Evolutionary conservation across 2,113 vertebrate genomes (phyloP).

Genomic region (Chelonoidis abingdonii): DNA sequence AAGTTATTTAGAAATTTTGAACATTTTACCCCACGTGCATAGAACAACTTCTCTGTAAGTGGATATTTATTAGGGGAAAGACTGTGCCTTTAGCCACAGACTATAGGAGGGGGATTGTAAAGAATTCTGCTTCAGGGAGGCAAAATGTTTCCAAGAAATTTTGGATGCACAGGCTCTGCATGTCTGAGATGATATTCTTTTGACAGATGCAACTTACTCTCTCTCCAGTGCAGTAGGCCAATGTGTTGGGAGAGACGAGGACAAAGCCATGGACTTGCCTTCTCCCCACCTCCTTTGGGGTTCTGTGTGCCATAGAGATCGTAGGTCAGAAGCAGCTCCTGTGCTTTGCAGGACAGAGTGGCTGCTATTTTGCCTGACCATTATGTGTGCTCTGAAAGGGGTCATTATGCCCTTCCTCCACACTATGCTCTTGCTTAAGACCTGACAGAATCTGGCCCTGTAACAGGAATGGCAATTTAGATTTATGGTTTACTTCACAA

Average conservation of each 20-base stretch:
- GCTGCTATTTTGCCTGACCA: background rate
- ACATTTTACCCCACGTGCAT: background rate
- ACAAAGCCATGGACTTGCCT: background rate
- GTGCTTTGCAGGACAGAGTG: background rate
- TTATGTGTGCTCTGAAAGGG: background rate
- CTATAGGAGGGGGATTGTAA: background rate
- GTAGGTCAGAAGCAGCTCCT: background rate
- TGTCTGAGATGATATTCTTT: background rate
- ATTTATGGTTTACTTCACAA: constrained; percentile 42
- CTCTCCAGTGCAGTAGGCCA: background rate
- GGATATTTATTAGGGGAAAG: background rate
- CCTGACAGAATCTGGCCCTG: background rate
- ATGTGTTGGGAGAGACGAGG: background rate
- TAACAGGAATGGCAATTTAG: background rate
- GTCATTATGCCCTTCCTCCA: background rate
- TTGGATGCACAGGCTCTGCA: background rate
- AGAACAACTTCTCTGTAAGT: background rate
- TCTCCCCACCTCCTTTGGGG: background rate
- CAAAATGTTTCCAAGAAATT: background rate
- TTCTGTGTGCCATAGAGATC: fast-evolving
- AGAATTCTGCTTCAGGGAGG: background rate
- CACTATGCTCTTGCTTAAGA: background rate
- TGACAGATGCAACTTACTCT: background rate
- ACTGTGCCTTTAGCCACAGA: fast-evolving
- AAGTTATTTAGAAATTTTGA: background rate